Percentiles rank a stretch among this genome's conserved stretches.
These are phyloP conservation scores for Herminia tarsipennalis DNA, from an alignment of 2,888 invertebrate species.

Conservation along the genomic window DNA sequence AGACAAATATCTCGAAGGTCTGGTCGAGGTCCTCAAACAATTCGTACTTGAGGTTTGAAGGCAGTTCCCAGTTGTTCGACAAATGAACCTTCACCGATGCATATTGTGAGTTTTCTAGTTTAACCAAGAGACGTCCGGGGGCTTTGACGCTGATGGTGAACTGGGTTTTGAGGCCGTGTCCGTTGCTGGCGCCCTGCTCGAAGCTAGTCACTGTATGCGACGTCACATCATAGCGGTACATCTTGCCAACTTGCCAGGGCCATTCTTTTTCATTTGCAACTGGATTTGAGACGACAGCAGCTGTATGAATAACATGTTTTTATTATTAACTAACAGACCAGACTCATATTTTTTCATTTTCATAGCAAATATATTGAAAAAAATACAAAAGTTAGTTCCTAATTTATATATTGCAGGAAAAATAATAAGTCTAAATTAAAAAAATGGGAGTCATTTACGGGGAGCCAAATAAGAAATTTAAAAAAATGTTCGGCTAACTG, in stretches of 20 bases:
- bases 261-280: slow-evolving; percentile 44
- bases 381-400: too few species aligned
- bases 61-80: slow-evolving; percentile 60
- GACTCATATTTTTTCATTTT: too few species aligned
- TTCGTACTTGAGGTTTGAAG: slow-evolving; percentile 78
- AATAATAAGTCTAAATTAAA: too few species aligned
- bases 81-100: slow-evolving; percentile 77
- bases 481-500: too few species aligned
- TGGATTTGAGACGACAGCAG: slow-evolving; percentile 61
- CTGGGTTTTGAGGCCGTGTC: slow-evolving; percentile 79
- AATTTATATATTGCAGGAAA: too few species aligned
- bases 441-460: too few species aligned
- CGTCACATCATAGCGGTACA: slow-evolving; percentile 85
- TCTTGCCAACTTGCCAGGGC: slow-evolving; percentile 86
- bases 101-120: slow-evolving; percentile 79
- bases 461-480: too few species aligned
- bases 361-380: too few species aligned
- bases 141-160: slow-evolving; percentile 82
- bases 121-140: slow-evolving; percentile 76
- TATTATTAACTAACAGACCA: too few species aligned
- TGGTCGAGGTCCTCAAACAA: slow-evolving; percentile 82
- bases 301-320: too few species aligned
- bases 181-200: slow-evolving; percentile 76
- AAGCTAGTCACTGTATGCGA: slow-evolving; percentile 86
- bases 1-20: slow-evolving; percentile 86